These are phyloP conservation scores for Drosophila infuscata DNA, from an alignment of 2,888 invertebrate genomes.

Conservation along the genomic window DNA sequence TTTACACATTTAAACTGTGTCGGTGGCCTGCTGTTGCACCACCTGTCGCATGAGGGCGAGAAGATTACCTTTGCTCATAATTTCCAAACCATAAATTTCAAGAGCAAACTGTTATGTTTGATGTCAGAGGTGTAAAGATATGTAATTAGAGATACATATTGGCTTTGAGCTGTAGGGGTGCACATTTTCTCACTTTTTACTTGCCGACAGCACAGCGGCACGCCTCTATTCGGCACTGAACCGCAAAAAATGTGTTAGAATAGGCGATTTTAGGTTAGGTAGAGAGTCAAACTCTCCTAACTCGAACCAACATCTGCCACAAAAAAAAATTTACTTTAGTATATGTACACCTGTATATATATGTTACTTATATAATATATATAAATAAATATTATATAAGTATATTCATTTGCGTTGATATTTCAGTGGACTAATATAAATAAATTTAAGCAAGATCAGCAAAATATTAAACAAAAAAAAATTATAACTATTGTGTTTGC, in stretches of 20 bases:
- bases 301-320: not conserved
- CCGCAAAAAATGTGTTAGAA: constrained; percentile 76
- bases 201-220: constrained; percentile 79
- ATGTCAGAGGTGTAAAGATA: constrained; percentile 73
- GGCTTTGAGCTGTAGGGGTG: constrained; percentile 60
- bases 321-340: not conserved
- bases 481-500: not conserved
- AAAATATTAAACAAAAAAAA: not conserved
- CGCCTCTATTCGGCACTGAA: constrained; percentile 61
- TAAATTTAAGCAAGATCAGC: not conserved
- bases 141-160: constrained; percentile 66
- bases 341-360: not conserved
- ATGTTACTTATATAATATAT: no score
- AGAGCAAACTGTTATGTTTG: constrained; percentile 66
- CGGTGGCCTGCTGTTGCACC: constrained; percentile 61
- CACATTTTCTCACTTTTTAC: constrained; percentile 68
- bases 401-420: not conserved
- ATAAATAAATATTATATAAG: not conserved
- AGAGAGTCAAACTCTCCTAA: not conserved
- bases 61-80: constrained; percentile 63
- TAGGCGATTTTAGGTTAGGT: constrained; percentile 53
- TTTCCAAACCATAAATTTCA: constrained; percentile 67
- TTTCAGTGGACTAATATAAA: not conserved
- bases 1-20: constrained; percentile 32
- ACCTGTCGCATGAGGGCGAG: constrained; percentile 66